Conservation (phyloP, 2,113 vertebrate species). For the Sorex araneus region DNA sequence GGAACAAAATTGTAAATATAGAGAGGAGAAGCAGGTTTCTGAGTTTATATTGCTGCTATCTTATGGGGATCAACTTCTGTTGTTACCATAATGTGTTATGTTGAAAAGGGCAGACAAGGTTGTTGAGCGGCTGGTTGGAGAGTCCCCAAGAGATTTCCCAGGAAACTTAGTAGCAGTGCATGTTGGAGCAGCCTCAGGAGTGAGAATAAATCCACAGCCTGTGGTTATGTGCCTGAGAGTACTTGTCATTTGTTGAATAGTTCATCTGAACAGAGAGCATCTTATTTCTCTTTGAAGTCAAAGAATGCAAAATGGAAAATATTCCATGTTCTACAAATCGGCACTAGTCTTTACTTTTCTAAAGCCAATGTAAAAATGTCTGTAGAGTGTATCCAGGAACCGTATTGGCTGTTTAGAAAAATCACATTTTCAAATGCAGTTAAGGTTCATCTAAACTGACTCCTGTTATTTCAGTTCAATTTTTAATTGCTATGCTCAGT, state of each 20-base stretch:
- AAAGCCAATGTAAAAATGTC: background rate
- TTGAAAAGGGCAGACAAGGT: slow-evolving; percentile 64
- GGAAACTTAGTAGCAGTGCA: slow-evolving; percentile 17
- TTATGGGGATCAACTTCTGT: slow-evolving; percentile 71
- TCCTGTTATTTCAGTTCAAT: slow-evolving; percentile 64
- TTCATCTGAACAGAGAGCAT: background rate
- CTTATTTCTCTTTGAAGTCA: slow-evolving; percentile 37
- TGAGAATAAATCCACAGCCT: slow-evolving; percentile 68
- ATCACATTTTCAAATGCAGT: slow-evolving; percentile 42
- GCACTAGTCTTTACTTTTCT: background rate
- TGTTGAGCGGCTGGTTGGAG: slow-evolving; percentile 50
- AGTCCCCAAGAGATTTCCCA: slow-evolving; percentile 26
- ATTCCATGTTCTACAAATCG: background rate
- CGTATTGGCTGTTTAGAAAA: slow-evolving; percentile 1
- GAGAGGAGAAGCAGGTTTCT: slow-evolving; percentile 67
- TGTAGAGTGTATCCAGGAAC: background rate
- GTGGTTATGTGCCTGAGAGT: slow-evolving; percentile 37
- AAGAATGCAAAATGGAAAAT: slow-evolving; percentile 41
- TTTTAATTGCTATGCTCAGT: slow-evolving; percentile 70
- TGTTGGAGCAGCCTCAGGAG: slow-evolving; percentile 43
- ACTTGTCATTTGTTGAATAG: slow-evolving; percentile 22
- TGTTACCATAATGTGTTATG: slow-evolving; percentile 74
- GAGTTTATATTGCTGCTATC: slow-evolving; percentile 65
- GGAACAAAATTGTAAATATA: slow-evolving; percentile 72
- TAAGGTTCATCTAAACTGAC: slow-evolving; percentile 66